Evolutionary conservation across 1,140 invertebrate genomes (phyloP), one percentile per base, ranked within the genome.

Genomic region (Sesamia nonagrioides): DNA sequence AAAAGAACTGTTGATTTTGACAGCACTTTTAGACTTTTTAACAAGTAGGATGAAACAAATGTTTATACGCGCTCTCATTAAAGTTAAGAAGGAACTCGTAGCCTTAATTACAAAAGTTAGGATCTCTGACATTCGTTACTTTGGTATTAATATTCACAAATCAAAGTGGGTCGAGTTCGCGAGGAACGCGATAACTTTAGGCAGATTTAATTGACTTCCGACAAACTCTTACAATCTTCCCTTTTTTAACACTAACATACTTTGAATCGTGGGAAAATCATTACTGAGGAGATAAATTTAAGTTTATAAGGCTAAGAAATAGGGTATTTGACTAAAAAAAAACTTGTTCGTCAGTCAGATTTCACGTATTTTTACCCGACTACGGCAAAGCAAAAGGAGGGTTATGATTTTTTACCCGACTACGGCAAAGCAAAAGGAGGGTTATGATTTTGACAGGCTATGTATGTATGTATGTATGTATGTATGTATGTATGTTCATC

Each of bases 81-180:
- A 48, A 58, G 50, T 69, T 66, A 17, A 35, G 42, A 50, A 40
- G 50, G 35, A 76, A 52, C 37, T 60, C 68, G 13, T 61, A 42
- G 52, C 60, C 50, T 74, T 80, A 79, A 80, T 42, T 71, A 78
- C 27, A 75, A 72, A 75, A 80, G 58, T 80, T 80, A 45, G 40
- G 15, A 56, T 61, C 63, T 75, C 75, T 80, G 78, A 75, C 61
- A 68, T 80, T 80, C 60, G 52, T 78, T 78, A 68, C 33, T 40
- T 15, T 40, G 52, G 61, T 69, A 80, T 80, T 75, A 75, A 75
- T 80, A 80, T 75, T 75, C 72, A 80, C 71, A 75, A 80, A 75
- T 80, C 72, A 74, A 80, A 80, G 61, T 75, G 69, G 58, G 61
- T 71, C 60, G 66, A 78, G 66, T 77, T 27, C n/a, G 42, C 40